Evolutionary conservation across 2,888 invertebrate genomes (phyloP), one percentile per base, ranked within the genome.

Genomic region (Ischnus inquisitorius): DNA sequence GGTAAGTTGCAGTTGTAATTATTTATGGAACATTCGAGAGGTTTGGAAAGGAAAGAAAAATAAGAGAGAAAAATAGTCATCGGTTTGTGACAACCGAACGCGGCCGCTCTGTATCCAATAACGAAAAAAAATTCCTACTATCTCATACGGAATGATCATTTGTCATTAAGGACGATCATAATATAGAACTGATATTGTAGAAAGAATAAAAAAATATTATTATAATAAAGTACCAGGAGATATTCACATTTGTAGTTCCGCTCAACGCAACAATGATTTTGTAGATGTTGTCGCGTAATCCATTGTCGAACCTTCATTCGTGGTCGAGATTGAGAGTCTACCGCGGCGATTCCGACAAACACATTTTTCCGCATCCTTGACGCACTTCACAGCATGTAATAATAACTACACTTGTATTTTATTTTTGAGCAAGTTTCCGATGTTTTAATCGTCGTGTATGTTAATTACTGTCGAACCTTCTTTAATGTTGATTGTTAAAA

Each of bases 131-230:
- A 90, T 90, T 88, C 87, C 88, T 90, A 88, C 81, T 89, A 90
- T 88, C 86, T 86, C 71, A 60, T 76, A 71, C 89, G 89, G 90
- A 89, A 51, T 86, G 87, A 89, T 90, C 86, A 87, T 88, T 89
- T 88, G 60, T 77, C 67, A 43, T 60, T 41, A 57, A 57, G 12
- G 28, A 77, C 76, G 69, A 51, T 83, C 81, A 75, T 87, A 85
- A 88, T 89, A 88, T 87, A 84, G 72, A 83, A 81, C 88, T 88
- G 88, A 87, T 88, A 84, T 85, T 89, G 87, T 90, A 90, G 89
- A 87, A 86, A 88, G 83, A 90, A 92, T 91, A 89, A 91, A 91
- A 89, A 91, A 91, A 87, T 90, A 91, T 90, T 90, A 91, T 90
- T 90, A 89, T 22, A 89, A 91, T 87, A 90, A 88, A 89, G 81